These are phyloP conservation scores for Campodea augens DNA, from an alignment of 1,140 invertebrate species.

Conservation along the genomic window DNA sequence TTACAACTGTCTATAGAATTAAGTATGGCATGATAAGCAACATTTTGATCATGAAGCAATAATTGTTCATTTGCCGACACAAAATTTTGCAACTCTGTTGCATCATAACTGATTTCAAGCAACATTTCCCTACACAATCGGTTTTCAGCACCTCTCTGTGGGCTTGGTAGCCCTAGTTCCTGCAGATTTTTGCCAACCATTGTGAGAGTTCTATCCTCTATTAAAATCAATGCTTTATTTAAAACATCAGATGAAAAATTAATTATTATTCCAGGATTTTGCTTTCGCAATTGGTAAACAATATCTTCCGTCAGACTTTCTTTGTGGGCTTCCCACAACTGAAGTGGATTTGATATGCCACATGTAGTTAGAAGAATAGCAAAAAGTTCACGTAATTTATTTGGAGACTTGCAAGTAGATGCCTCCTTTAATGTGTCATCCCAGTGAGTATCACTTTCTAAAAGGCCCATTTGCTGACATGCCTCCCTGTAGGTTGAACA, in stretches of 20 bases:
- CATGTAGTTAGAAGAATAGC: conserved; percentile 21
- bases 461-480: conserved; percentile 19
- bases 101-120: not conserved
- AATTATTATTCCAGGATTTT: conserved; percentile 9
- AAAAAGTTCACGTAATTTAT: conserved; percentile 25
- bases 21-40: conserved; percentile 12
- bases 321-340: conserved; percentile 22
- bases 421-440: conserved; percentile 20
- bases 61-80: not conserved
- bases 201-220: no score
- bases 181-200: no score
- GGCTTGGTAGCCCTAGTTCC: no score
- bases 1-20: conserved; percentile 1
- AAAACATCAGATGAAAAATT: conserved; percentile 15
- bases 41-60: not conserved
- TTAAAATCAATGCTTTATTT: conserved; percentile 20
- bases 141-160: no score
- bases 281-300: conserved; percentile 11
- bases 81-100: not conserved
- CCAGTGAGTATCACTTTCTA: conserved; percentile 24
- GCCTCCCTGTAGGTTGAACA: conserved; percentile 12
- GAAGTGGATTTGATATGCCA: conserved; percentile 16
- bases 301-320: conserved; percentile 19
- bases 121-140: not conserved
- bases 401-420: conserved; percentile 15